Evolutionary conservation across 2,888 invertebrate species (phyloP), one percentile per base, ranked within the genome.

Genomic region (Tiliacea aurago): DNA sequence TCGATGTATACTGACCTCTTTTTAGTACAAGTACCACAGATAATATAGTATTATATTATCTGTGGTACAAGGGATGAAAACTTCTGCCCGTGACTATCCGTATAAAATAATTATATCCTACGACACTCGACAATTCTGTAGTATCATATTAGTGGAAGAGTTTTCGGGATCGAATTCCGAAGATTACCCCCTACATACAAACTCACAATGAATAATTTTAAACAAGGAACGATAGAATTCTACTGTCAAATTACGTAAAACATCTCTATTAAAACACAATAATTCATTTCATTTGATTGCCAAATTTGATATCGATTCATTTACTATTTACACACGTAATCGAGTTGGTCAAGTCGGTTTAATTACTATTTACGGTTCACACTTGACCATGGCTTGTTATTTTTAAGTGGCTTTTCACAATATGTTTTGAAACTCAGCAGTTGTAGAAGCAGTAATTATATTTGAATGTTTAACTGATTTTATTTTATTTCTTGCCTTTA

Each of bases 261-360:
- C 53, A 55, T 84, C 64, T 58, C 53, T 41, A 49, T 58, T 74
- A 70, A 11, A 70, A 84, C 70, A 71, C 61, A 59, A 62, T 28
- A 69, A 56, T 51, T 41, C 9, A 56, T 47, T 81, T 56, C 47
- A 28, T 67, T 61, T 69, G 82, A 86, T 91, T 89, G 83, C 84
- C 80, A 84, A 83, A 86, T 74, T 59, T 63, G 56, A 67, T 85
- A 87, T 87, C 85, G 84, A 89, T 90, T n/a, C n/a, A n/a, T n/a
- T 89, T 86, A 81, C 73, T 83, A 86, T 88, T 86, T 84, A 88
- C 82, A 87, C 80, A 87, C 85, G 86, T 90, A 87, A 87, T 86
- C 74, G 84, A 86, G 84, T 89, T 88, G 86, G 87, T 86, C 83
- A 88, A 88, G 81, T 81, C 73, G 82, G 55, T 75, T 85, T 88